Percentiles rank a stretch among this genome's conserved stretches.
phyloP scores from a whole-genome alignment of 2,888 invertebrate species.

The Polyommatus icarus region DNA sequence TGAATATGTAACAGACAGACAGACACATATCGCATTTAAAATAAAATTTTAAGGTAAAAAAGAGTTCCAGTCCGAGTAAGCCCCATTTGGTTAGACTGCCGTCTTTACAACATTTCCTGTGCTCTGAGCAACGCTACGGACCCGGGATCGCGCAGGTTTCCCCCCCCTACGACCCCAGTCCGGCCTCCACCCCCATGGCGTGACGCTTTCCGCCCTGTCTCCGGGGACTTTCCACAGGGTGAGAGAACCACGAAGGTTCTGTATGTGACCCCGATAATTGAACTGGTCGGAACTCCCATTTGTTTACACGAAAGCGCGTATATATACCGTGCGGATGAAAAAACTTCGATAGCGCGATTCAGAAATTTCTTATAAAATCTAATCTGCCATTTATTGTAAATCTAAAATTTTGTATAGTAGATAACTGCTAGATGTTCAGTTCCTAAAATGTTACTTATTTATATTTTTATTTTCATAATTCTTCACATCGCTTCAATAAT shows the following conservation, averaged over 20 bases:
- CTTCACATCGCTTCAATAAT: not conserved
- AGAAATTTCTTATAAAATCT: constrained; percentile 39
- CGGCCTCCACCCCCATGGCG: constrained; percentile 62
- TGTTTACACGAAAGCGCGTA: fast-evolving
- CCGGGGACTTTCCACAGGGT: constrained; percentile 82
- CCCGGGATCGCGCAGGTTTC: constrained; percentile 55
- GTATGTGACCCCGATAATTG: constrained; percentile 72
- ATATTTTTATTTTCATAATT: not conserved
- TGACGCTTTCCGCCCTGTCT: constrained; percentile 75
- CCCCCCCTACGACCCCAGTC: constrained; percentile 64
- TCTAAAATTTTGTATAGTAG: not conserved
- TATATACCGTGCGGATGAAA: constrained; percentile 40
- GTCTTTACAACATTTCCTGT: constrained; percentile 68
- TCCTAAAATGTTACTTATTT: not conserved
- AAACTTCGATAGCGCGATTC: constrained; percentile 57
- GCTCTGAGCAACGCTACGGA: constrained; percentile 77
- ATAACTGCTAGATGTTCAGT: not conserved
- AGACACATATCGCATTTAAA: too few relatives aligned
- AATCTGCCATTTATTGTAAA: too few relatives aligned
- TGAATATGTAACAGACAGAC: too few relatives aligned
- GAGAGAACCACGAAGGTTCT: constrained; percentile 58
- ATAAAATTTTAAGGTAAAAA: constrained; percentile 19
- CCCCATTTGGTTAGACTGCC: constrained; percentile 73
- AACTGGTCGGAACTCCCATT: constrained; percentile 66
- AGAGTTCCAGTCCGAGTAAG: constrained; percentile 74